A percentile compares a stretch with the other conserved stretches of the same genome.
Conservation (phyloP, 2,888 invertebrate genomes). For the Drosophila rellima region DNA sequence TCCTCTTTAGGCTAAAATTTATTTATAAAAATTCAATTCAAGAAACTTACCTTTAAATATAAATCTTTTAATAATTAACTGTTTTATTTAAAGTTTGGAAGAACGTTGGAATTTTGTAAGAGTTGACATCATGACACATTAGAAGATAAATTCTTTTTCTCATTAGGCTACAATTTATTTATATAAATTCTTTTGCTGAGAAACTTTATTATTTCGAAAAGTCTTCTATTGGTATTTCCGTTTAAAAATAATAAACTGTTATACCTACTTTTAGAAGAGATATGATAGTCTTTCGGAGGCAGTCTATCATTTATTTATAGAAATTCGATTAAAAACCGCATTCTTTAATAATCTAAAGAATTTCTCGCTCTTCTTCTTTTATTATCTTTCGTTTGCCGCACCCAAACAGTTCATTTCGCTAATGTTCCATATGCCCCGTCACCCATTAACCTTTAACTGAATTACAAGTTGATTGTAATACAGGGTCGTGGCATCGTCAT, state of each 20-base stretch:
- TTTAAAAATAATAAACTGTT: not conserved
- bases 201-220: not conserved
- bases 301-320: constrained; percentile 58
- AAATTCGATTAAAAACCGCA: constrained; percentile 43
- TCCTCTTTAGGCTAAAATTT: not conserved
- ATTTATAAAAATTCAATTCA: not conserved
- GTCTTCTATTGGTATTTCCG: constrained; percentile 6
- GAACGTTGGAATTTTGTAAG: not conserved
- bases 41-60: too few relatives aligned
- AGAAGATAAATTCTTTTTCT: not conserved
- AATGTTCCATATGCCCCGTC: constrained; percentile 55
- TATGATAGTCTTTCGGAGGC: too few relatives aligned
- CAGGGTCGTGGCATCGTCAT: constrained; percentile 37
- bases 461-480: constrained; percentile 61
- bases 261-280: not conserved
- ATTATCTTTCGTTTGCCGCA: constrained; percentile 8
- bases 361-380: constrained; percentile 11
- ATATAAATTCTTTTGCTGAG: not conserved
- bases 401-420: constrained; percentile 33
- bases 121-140: not conserved
- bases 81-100: not conserved
- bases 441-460: constrained; percentile 78
- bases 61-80: not conserved
- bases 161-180: not conserved
- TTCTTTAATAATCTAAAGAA: constrained; percentile 42